Percentiles rank a stretch among this genome's conserved stretches.
phyloP scores from a whole-genome alignment of 1,140 invertebrate species.

The Camponotus floridanus region DNA sequence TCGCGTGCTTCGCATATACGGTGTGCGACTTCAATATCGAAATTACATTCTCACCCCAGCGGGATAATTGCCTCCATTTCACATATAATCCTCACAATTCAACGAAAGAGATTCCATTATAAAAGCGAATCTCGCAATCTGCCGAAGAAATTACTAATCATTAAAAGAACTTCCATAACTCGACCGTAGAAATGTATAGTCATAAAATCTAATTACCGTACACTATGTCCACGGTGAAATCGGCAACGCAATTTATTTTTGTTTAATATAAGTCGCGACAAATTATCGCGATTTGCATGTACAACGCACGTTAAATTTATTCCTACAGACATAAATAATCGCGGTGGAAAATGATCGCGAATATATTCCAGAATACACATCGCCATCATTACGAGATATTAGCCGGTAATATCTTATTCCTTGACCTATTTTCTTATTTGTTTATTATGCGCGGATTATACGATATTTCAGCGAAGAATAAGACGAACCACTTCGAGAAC shows the following conservation, averaged over 20 bases:
- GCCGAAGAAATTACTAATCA: constrained; percentile 57
- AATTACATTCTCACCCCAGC: constrained; percentile 45
- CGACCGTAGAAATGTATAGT: constrained; percentile 36
- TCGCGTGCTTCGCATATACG: constrained; percentile 20
- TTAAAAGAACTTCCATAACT: constrained; percentile 53
- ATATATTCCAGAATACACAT: neutral
- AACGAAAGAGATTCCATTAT: constrained; percentile 54
- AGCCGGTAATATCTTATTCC: neutral
- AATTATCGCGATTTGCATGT: neutral
- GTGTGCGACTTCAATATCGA: constrained; percentile 54
- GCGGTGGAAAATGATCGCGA: constrained; percentile 1
- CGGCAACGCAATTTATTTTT: constrained; percentile 22
- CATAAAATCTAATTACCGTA: constrained; percentile 46
- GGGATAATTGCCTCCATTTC: constrained; percentile 55
- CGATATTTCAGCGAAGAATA: constrained; percentile 21
- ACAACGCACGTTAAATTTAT: constrained; percentile 2
- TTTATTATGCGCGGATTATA: constrained; percentile 33
- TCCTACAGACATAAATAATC: neutral
- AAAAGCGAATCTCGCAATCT: constrained; percentile 36
- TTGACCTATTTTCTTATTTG: constrained; percentile 30
- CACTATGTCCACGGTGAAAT: neutral
- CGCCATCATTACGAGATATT: constrained; percentile 20
- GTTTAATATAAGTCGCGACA: neutral
- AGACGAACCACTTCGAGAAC: constrained; percentile 52
- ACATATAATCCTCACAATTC: constrained; percentile 57